Percentiles rank a stretch among this genome's conserved stretches.
phyloP scores from a whole-genome alignment of 1,140 invertebrate species.

The Cydia fagiglandana region DNA sequence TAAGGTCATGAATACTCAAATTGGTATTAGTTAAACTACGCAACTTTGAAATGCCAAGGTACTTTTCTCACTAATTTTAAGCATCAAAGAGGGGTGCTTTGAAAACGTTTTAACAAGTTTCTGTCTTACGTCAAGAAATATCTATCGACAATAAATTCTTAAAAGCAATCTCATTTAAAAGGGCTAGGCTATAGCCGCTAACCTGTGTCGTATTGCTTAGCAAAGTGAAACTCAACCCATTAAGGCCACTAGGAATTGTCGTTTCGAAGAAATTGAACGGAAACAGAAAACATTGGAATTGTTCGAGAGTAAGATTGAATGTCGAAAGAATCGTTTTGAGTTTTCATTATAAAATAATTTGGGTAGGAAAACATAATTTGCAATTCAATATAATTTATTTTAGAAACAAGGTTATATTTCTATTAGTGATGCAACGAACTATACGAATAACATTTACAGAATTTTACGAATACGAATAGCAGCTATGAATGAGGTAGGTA shows the following conservation, averaged over 20 bases:
- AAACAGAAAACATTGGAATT: slow-evolving; percentile 32
- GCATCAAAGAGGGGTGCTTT: too few relatives aligned
- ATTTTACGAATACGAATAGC: too few relatives aligned
- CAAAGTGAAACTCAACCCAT: slow-evolving; percentile 30
- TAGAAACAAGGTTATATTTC: too few relatives aligned
- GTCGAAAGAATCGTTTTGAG: slow-evolving; percentile 30
- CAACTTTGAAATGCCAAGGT: too few relatives aligned
- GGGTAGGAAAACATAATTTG: neutral
- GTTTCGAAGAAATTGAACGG: slow-evolving; percentile 30
- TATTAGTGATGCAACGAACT: too few relatives aligned
- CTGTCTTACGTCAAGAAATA: neutral
- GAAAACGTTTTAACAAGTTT: neutral
- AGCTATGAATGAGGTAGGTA: too few relatives aligned
- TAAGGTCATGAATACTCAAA: too few relatives aligned
- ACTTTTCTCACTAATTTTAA: too few relatives aligned
- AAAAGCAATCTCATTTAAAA: slow-evolving; percentile 11
- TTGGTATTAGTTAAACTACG: too few relatives aligned
- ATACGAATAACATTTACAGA: too few relatives aligned
- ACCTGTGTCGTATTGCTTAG: slow-evolving; percentile 24
- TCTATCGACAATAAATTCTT: neutral
- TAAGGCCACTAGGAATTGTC: slow-evolving; percentile 20
- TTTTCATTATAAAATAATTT: slow-evolving; percentile 18
- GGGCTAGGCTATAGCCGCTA: slow-evolving; percentile 3
- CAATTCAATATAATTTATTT: neutral
- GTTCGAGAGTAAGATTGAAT: slow-evolving; percentile 28